These are phyloP conservation scores for Sturnus vulgaris DNA, from an alignment of 2,113 vertebrate genomes.

Conservation along the genomic window DNA sequence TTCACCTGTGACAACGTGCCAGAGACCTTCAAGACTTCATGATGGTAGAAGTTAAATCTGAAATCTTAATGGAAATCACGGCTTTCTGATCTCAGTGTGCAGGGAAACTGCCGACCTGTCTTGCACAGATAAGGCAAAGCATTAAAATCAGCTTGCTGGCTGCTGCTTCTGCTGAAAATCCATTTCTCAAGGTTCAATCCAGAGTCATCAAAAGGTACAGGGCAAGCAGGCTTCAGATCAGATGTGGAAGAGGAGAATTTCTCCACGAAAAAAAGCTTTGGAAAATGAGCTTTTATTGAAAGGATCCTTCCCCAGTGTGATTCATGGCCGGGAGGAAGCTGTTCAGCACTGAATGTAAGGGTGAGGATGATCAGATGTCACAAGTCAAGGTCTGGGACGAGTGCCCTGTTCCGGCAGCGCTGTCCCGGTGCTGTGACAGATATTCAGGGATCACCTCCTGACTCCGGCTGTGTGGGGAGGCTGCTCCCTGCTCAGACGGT, in stretches of 20 bases:
- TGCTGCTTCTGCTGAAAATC: background rate
- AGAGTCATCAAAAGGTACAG: background rate
- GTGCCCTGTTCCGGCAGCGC: background rate
- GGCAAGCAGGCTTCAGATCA: background rate
- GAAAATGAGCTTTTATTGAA: background rate
- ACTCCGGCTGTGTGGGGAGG: accelerated
- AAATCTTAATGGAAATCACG: background rate
- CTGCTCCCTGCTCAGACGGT: accelerated
- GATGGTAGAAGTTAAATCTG: background rate
- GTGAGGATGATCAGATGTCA: background rate
- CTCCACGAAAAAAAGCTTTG: background rate
- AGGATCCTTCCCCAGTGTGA: background rate
- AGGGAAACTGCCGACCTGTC: background rate
- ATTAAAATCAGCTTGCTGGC: background rate
- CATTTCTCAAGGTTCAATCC: background rate
- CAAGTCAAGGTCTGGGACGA: background rate
- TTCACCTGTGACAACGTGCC: background rate
- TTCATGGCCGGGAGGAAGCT: background rate
- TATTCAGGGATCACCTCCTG: background rate
- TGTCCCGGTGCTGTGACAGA: background rate
- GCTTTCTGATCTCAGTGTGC: accelerated
- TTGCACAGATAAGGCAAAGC: background rate
- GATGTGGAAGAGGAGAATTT: background rate
- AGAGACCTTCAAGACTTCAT: background rate
- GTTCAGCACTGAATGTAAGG: background rate